Base-by-base conservation (phyloP, 2,797 vertebrate genomes). In the Spondyliosoma cantharus region DNA sequence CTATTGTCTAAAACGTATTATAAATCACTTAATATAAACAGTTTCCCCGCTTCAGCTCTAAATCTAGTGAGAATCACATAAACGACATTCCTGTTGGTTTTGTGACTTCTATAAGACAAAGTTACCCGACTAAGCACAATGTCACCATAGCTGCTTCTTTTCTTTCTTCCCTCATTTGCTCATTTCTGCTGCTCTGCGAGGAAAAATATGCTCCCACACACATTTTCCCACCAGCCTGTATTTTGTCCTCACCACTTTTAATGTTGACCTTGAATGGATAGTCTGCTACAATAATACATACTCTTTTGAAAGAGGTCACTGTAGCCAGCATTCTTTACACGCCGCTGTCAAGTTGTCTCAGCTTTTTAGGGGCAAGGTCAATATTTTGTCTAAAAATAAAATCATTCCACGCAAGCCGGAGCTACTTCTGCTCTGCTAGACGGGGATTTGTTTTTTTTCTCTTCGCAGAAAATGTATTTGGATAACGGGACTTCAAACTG, bases 351-450 rank as follows among this genome's bases (percentile, higher is more conserved):
- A 59, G 52, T 53, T 52, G 22, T 43, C n/a, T 64, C 19, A 25
- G 57, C 27, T 65, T 56, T 42, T n/a, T 29, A 13, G 24, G 46
- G 16, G 19, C 13, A 37, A 24, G 48, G 24, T 76, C 68, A 79
- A 46, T 58, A 75, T 57, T 71, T 13, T 3, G 4, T 42, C 65
- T 59, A 74, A 80, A 80, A 85, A 79, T 64, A 78, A 52, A n/a
- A 62, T 27, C 1, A n/a, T 46, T 29, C 15, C 54, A 63, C 27
- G 25, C 22, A n/a, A 37, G 61, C 52, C 24, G 1, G 2, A 65
- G 63, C 57, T 52, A 71, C 82, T 84, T 87, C 80, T 89, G 82
- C 78, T 77, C 64, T 69, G 12, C 67, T 19, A 22, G 24, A 32
- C 65, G 15, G 17, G 60, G 3, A 24, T 60, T 29, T 50, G 63